Evolutionary conservation across 2,113 vertebrate species (phyloP).

Genomic region (Stomatorhinus ivindoensis): DNA sequence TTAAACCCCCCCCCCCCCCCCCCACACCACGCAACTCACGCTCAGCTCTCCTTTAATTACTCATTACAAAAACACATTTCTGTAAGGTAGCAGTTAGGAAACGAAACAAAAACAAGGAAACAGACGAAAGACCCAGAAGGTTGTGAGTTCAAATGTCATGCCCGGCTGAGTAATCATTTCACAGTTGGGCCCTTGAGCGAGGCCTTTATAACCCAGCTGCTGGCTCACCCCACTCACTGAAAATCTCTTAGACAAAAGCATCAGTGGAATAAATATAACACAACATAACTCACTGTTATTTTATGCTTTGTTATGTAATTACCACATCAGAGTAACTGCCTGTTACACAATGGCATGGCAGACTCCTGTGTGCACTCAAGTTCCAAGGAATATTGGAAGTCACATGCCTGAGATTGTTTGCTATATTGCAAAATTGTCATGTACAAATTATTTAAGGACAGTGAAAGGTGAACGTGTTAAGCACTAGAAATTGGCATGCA

Average conservation of each 20-base stretch:
- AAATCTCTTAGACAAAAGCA: background rate
- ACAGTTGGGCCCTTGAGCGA: background rate
- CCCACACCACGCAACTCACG: background rate
- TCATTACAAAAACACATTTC: background rate
- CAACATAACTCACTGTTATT: background rate
- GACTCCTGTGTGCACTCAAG: background rate
- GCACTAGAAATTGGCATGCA: background rate
- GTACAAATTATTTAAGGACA: background rate
- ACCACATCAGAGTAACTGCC: conserved; percentile 8
- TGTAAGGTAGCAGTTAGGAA: background rate
- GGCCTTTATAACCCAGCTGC: background rate
- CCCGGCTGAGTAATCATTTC: background rate
- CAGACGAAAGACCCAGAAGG: background rate
- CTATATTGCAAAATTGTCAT: background rate
- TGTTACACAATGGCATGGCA: background rate
- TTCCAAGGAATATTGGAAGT: background rate
- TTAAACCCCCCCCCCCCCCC: too few relatives aligned
- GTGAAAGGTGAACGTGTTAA: background rate
- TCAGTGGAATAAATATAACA: background rate
- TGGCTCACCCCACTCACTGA: background rate
- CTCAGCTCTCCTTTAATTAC: background rate
- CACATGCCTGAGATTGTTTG: background rate
- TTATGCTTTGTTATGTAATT: background rate
- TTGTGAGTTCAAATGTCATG: background rate
- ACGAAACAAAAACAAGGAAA: background rate